These are phyloP conservation scores for Oryzias melastigma DNA, from an alignment of 2,113 vertebrate genomes.

Conservation along the genomic window DNA sequence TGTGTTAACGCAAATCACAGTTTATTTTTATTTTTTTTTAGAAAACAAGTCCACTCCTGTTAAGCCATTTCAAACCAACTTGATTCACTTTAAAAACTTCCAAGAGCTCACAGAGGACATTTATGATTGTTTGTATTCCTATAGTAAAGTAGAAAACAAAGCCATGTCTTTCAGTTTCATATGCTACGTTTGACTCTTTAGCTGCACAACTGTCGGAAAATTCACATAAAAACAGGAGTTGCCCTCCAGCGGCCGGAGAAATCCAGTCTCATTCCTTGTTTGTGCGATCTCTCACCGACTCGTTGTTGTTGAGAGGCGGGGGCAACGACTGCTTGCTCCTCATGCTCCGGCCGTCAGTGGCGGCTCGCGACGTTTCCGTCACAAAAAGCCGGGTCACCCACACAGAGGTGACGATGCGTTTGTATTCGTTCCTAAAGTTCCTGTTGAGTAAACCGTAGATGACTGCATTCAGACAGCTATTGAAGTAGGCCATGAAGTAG, in stretches of 20 bases:
- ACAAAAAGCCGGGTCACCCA: slow-evolving; percentile 84
- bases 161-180: slow-evolving; percentile 50
- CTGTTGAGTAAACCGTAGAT: slow-evolving; percentile 91
- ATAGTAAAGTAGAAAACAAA: slow-evolving; percentile 15
- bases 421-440: slow-evolving; percentile 91
- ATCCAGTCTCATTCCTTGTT: slow-evolving; percentile 54
- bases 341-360: slow-evolving; percentile 74
- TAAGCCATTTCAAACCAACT: too few relatives aligned
- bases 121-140: neutral
- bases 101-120: neutral
- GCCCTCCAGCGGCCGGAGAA: slow-evolving; percentile 8
- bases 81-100: neutral
- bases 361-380: slow-evolving; percentile 81
- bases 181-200: slow-evolving; percentile 29
- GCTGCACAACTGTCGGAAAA: slow-evolving; percentile 45
- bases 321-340: slow-evolving; percentile 82
- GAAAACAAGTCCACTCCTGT: too few relatives aligned
- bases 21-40: neutral
- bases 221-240: slow-evolving; percentile 46
- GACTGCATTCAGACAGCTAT: slow-evolving; percentile 92
- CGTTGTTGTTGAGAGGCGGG: slow-evolving; percentile 80
- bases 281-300: slow-evolving; percentile 64
- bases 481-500: slow-evolving; percentile 95
- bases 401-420: slow-evolving; percentile 83
- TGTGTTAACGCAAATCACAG: slow-evolving; percentile 11